Percentiles rank a stretch among this genome's conserved stretches.
phyloP scores from a whole-genome alignment of 1,140 invertebrate genomes.

The Orius laevigatus region DNA sequence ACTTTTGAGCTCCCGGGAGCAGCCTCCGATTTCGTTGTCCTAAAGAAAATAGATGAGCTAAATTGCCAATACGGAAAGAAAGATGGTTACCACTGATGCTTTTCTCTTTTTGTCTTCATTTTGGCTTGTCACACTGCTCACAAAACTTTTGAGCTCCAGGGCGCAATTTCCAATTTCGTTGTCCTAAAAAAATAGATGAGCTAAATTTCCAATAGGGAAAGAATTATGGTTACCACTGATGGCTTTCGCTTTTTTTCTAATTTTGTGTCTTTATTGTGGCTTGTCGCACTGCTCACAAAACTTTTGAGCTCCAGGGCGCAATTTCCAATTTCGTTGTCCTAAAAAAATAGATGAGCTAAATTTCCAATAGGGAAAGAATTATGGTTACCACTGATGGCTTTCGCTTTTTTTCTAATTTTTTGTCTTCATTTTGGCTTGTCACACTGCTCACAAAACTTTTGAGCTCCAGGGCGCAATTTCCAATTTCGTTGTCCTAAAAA shows the following conservation, averaged over 20 bases:
- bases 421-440: neutral
- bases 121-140: slow-evolving; percentile 36
- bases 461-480: neutral
- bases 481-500: slow-evolving; percentile 29
- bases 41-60: slow-evolving; percentile 32
- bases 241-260: neutral
- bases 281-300: neutral
- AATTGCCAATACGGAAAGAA: neutral
- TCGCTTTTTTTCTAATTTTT: neutral
- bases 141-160: slow-evolving; percentile 66
- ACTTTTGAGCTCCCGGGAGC: neutral
- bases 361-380: neutral
- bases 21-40: slow-evolving; percentile 38
- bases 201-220: neutral
- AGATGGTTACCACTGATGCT: neutral
- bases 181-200: slow-evolving; percentile 33
- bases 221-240: neutral
- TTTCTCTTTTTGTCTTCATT: neutral
- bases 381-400: neutral
- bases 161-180: slow-evolving; percentile 66
- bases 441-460: neutral
- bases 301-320: neutral
- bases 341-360: slow-evolving; percentile 28
- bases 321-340: slow-evolving; percentile 27
- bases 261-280: neutral